These are phyloP conservation scores for Zaprionus vittiger DNA, from an alignment of 1,140 invertebrate species.

Conservation along the genomic window DNA sequence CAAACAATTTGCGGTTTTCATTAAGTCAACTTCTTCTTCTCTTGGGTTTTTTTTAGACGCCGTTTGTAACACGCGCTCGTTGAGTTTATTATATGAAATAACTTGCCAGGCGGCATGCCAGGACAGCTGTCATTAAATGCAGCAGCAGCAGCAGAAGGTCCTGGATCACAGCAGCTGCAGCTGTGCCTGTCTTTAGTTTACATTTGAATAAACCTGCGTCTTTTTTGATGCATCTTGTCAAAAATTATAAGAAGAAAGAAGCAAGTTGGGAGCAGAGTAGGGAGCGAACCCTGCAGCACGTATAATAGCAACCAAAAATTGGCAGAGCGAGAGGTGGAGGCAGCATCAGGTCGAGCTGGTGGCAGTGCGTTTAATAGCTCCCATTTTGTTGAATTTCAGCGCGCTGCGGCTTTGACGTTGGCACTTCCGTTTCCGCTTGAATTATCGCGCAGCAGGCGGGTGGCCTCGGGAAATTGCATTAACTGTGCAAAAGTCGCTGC, in stretches of 20 bases:
- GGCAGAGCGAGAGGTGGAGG: background rate
- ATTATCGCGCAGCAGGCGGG: conserved; percentile 76
- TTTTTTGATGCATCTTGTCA: conserved; percentile 59
- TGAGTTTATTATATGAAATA: conserved; percentile 81
- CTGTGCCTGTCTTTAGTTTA: conserved; percentile 20
- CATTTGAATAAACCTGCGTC: conserved; percentile 55
- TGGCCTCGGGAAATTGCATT: conserved; percentile 75
- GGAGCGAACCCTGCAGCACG: background rate
- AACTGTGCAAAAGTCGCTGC: conserved; percentile 72
- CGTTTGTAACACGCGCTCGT: conserved; percentile 43
- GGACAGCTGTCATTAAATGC: conserved; percentile 76
- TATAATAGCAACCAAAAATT: conserved; percentile 6
- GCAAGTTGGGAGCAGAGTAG: background rate
- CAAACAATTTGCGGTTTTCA: conserved; percentile 82
- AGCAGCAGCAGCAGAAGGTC: conserved; percentile 24
- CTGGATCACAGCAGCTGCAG: conserved; percentile 8
- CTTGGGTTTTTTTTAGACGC: conserved; percentile 29
- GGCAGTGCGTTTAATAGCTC: conserved; percentile 80
- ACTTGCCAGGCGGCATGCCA: conserved; percentile 71
- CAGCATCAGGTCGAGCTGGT: conserved; percentile 39
- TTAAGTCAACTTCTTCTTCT: conserved; percentile 66
- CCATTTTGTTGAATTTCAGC: conserved; percentile 72
- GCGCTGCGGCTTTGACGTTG: conserved; percentile 75
- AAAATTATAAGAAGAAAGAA: conserved; percentile 36
- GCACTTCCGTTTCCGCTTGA: conserved; percentile 82